Base-by-base conservation (phyloP, 2,888 invertebrate genomes). In the Acleris holmiana region DNA sequence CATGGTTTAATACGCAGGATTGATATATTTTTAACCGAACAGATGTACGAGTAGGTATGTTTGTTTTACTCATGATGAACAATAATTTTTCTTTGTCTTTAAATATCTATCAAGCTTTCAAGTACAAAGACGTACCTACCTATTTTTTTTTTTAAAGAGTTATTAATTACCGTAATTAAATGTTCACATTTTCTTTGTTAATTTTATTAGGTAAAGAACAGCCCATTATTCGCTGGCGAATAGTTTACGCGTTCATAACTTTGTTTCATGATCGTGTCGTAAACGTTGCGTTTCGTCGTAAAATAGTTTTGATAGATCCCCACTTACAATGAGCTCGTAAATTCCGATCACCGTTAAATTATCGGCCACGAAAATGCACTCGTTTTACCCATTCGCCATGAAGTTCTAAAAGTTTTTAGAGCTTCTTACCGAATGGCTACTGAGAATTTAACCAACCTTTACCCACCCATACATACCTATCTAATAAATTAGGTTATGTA, bases 221-320 rank as follows among this genome's bases (percentile, higher is more conserved):
- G 51, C 25, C 57, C 46, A 47, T 53, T 51, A 53, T 46, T 40
- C 47, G 35, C 54, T 61, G 17, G 47, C 17, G 54, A 25, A 53
- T 63, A 58, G 57, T 58, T 51, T 41, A 57, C 40, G 47, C 57
- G 64, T 59, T 18, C 58, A 69, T 72, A 71, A 63, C 53, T 41
- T 57, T 65, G 55, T 55, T 58, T 64, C 59, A 68, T 67, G 70
- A 74, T 73, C 71, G 71, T 61, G 63, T 69, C 73, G 70, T 76
- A 74, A 78, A 76, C 46, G 74, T 73, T 70, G 68, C 60, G 70
- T 59, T 65, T 57, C 62, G 66, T 58, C 69, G 66, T 73, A 70
- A 71, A 71, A 68, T 67, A 51, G 63, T 64, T 54, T 64, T 63
- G 63, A 64, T 64, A 63, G 61, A 66, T 67, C 62, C 25, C 64